Conservation (phyloP, 2,113 vertebrate species). For the Calonectris borealis region DNA sequence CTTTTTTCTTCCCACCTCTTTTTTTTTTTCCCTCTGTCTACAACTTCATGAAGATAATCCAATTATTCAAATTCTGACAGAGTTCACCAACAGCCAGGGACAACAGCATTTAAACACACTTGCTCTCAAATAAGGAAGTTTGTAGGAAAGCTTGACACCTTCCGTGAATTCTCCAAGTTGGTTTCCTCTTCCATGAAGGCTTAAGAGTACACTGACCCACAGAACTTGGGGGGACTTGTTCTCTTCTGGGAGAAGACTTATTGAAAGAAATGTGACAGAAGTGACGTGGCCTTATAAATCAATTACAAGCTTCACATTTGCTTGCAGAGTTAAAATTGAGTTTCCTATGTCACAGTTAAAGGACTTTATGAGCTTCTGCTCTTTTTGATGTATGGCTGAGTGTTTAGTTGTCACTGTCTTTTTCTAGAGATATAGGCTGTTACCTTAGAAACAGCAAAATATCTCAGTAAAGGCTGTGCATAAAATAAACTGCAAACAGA, state of each 20-base stretch:
- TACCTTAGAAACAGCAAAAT: neutral
- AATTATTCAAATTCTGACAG: neutral
- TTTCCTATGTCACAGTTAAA: neutral
- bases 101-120: neutral
- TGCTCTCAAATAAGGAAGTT: neutral
- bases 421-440: neutral
- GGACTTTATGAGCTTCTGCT: neutral
- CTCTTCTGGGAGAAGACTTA: neutral
- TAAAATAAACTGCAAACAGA: conserved; percentile 11
- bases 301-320: neutral
- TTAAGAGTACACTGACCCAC: neutral
- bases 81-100: neutral
- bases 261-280: neutral
- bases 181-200: neutral
- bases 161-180: neutral
- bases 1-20: accelerated
- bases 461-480: neutral
- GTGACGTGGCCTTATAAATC: neutral
- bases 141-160: neutral
- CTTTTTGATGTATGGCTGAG: neutral
- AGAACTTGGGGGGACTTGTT: neutral
- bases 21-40: neutral
- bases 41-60: neutral
- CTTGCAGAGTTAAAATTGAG: neutral
- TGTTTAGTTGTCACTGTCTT: neutral